phyloP scores from a whole-genome alignment of 2,888 invertebrate genomes.

The Drosophila imparisetae region DNA sequence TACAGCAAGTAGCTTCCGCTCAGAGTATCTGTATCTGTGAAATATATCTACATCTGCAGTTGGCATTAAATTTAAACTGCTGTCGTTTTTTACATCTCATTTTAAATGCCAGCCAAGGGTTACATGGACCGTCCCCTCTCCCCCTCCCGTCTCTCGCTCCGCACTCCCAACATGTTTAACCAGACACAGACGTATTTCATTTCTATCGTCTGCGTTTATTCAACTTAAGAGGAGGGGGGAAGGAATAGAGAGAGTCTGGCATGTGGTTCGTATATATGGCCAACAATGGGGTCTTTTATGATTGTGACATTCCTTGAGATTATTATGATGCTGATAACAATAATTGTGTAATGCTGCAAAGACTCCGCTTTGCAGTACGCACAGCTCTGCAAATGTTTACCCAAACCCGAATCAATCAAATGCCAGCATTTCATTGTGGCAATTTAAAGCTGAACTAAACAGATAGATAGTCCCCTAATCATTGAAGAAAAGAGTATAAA shows the following conservation, averaged over 20 bases:
- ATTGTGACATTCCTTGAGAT: slow-evolving; percentile 36
- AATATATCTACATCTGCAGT: slow-evolving; percentile 44
- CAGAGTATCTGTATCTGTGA: slow-evolving; percentile 17
- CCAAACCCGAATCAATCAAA: slow-evolving; percentile 6
- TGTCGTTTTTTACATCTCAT: slow-evolving; percentile 44
- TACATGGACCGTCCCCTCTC: not conserved
- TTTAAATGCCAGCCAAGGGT: slow-evolving; percentile 46
- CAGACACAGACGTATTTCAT: slow-evolving; percentile 29
- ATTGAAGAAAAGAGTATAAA: not conserved
- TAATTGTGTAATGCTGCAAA: slow-evolving; percentile 6
- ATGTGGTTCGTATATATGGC: slow-evolving; percentile 21
- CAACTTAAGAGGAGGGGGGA: slow-evolving; percentile 6
- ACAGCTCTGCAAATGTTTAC: slow-evolving; percentile 2
- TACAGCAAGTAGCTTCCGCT: slow-evolving; percentile 30
- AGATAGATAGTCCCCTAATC: not conserved
- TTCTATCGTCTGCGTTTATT: slow-evolving; percentile 36
- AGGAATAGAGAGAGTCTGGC: slow-evolving; percentile 15
- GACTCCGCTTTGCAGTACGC: not conserved
- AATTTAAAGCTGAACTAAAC: not conserved
- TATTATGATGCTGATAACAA: slow-evolving; percentile 30
- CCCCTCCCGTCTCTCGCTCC: not conserved
- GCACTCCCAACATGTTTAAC: slow-evolving; percentile 9
- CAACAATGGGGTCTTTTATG: slow-evolving; percentile 35
- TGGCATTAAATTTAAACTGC: slow-evolving; percentile 64
- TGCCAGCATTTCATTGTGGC: not conserved